A percentile compares a stretch with the other conserved stretches of the same genome.
These are phyloP conservation scores for Lindbergichthys nudifrons DNA, from an alignment of 2,797 vertebrate species.

Conservation along the genomic window DNA sequence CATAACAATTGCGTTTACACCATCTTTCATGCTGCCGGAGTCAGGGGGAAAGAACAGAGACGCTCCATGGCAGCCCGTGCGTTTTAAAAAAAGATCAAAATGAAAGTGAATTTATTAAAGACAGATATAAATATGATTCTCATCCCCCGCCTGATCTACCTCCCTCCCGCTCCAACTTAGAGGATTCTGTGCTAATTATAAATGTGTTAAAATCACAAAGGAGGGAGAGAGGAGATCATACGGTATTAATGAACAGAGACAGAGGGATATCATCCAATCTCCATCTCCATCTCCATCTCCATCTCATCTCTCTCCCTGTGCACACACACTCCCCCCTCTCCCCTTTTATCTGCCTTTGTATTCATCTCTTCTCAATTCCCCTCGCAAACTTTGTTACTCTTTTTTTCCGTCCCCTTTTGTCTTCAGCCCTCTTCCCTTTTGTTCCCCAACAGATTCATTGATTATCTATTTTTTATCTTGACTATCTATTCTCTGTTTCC, in stretches of 20 bases:
- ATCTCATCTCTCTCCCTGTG: constrained; percentile 65
- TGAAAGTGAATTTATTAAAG: constrained; percentile 81
- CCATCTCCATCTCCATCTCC: constrained; percentile 66
- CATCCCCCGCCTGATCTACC: constrained; percentile 2
- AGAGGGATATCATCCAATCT: constrained; percentile 82
- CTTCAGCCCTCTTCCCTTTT: constrained; percentile 43
- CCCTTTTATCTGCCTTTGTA: constrained; percentile 71
- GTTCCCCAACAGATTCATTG: constrained; percentile 47
- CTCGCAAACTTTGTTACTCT: constrained; percentile 60
- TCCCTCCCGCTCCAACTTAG: constrained; percentile 60
- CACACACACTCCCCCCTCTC: constrained; percentile 35
- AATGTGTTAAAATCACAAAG: constrained; percentile 85
- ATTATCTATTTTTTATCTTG: constrained; percentile 57
- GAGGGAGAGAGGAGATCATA: constrained; percentile 78
- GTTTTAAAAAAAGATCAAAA: constrained; percentile 83
- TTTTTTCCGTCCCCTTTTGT: constrained; percentile 66
- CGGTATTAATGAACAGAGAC: constrained; percentile 86
- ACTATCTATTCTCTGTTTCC: constrained; percentile 8
- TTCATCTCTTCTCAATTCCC: constrained; percentile 50
- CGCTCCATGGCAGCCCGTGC: constrained; percentile 39
- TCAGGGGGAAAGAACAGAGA: constrained; percentile 43
- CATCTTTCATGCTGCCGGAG: constrained; percentile 63
- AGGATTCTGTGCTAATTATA: constrained; percentile 83
- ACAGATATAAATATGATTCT: constrained; percentile 81
- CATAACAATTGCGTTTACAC: constrained; percentile 72